phyloP scores from a whole-genome alignment of 2,888 invertebrate genomes.

The Saturnia japonica region DNA sequence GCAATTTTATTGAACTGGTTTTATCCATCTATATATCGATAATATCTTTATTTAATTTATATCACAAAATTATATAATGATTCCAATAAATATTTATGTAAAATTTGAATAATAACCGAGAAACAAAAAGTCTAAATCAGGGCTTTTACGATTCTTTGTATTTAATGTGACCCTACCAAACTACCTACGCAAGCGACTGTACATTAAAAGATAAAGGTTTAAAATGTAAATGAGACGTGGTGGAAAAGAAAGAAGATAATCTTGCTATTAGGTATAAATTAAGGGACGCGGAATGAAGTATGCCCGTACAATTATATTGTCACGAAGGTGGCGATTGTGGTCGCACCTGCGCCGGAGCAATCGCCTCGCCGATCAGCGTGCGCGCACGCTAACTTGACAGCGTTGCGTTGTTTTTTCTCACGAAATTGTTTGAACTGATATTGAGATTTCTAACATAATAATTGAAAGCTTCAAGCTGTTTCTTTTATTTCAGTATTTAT shows the following conservation, averaged over 20 bases:
- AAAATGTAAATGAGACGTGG: constrained; percentile 79
- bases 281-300: constrained; percentile 70
- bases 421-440: constrained; percentile 18
- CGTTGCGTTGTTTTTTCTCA: constrained; percentile 18
- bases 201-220: constrained; percentile 58
- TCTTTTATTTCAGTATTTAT: background rate
- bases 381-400: constrained; percentile 47
- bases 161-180: constrained; percentile 21
- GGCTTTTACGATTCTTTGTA: background rate
- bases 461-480: constrained; percentile 15
- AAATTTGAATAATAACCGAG: background rate
- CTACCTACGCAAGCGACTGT: constrained; percentile 27
- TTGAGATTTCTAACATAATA: constrained; percentile 22
- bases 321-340: constrained; percentile 62
- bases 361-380: constrained; percentile 48
- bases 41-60: background rate
- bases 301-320: constrained; percentile 79
- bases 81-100: background rate
- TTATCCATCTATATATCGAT: background rate
- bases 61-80: background rate
- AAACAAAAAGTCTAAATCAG: background rate
- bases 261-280: constrained; percentile 80
- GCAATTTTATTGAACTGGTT: background rate
- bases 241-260: constrained; percentile 74
- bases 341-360: constrained; percentile 45